Conservation (phyloP, 2,113 vertebrate species). For the Ptyas mucosa region DNA sequence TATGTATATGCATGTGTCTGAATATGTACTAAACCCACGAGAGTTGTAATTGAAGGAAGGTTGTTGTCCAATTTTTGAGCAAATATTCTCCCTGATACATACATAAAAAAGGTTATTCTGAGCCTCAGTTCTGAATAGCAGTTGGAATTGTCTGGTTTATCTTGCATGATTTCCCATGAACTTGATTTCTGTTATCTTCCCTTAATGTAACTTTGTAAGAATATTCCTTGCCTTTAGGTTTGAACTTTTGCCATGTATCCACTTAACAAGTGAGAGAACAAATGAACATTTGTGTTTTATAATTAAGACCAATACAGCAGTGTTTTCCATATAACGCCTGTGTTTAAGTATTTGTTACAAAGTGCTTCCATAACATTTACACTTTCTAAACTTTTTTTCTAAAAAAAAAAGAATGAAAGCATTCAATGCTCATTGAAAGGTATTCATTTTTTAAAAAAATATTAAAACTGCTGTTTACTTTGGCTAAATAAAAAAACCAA, state of each 20-base stretch:
- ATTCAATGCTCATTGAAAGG: neutral
- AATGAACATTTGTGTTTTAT: neutral
- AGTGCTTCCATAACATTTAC: slow-evolving; percentile 49
- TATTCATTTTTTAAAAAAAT: neutral
- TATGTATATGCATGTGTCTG: neutral
- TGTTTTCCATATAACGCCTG: neutral
- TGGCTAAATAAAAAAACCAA: slow-evolving; percentile 36
- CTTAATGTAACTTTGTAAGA: slow-evolving; percentile 3
- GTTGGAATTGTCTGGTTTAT: neutral
- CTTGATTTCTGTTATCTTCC: neutral
- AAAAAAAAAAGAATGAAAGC: slow-evolving; percentile 1
- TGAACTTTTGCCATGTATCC: neutral
- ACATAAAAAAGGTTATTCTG: neutral
- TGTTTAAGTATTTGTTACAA: slow-evolving; percentile 56
- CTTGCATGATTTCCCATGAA: neutral
- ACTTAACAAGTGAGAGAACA: slow-evolving; percentile 7
- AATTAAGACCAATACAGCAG: neutral
- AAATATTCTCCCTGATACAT: neutral
- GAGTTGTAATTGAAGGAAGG: neutral
- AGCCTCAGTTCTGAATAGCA: neutral
- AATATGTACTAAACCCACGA: neutral
- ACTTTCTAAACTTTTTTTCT: slow-evolving; percentile 7
- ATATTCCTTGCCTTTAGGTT: neutral
- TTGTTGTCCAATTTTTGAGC: neutral
- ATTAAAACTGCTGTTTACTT: slow-evolving; percentile 27